Evolutionary conservation across 2,113 vertebrate species (phyloP).

Genomic region (Sinocyclocheilus rhinocerous): DNA sequence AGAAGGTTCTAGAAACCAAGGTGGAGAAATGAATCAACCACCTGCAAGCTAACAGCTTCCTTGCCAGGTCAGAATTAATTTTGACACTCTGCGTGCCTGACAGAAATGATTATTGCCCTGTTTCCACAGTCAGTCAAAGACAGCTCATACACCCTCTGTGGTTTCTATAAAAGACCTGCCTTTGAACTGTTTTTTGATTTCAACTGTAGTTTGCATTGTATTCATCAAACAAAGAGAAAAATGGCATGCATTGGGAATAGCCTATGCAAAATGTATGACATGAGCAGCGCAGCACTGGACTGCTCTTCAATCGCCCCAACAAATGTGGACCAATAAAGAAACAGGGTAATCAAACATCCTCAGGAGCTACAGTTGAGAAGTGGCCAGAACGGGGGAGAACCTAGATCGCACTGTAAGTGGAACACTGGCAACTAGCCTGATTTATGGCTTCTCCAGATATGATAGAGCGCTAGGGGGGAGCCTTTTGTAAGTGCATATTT

Average conservation of each 20-base stretch:
- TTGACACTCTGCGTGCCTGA: slow-evolving; percentile 56
- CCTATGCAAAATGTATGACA: slow-evolving; percentile 56
- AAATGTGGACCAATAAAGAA: slow-evolving; percentile 39
- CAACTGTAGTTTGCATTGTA: slow-evolving; percentile 59
- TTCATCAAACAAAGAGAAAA: slow-evolving; percentile 68
- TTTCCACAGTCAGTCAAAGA: slow-evolving; percentile 59
- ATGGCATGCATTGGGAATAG: slow-evolving; percentile 57
- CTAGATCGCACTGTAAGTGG: slow-evolving; percentile 40
- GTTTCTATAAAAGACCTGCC: slow-evolving; percentile 52
- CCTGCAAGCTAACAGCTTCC: slow-evolving; percentile 24
- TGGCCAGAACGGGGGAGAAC: slow-evolving; percentile 49
- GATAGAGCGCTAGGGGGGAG: slow-evolving; percentile 38
- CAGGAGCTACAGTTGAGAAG: slow-evolving; percentile 25
- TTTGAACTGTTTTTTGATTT: slow-evolving; percentile 23
- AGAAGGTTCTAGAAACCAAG: background rate
- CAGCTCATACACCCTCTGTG: slow-evolving; percentile 37
- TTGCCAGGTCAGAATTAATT: slow-evolving; percentile 58
- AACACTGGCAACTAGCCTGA: slow-evolving; percentile 63
- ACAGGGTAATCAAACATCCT: slow-evolving; percentile 51
- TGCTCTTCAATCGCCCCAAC: slow-evolving; percentile 55
- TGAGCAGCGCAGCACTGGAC: slow-evolving; percentile 29
- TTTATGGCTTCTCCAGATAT: slow-evolving; percentile 70
- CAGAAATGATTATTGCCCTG: slow-evolving; percentile 56
- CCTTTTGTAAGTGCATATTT: slow-evolving; percentile 72
- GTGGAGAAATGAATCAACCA: slow-evolving; percentile 14